Evolutionary conservation across 2,888 invertebrate genomes (phyloP).

Genomic region (Linyphia triangularis): DNA sequence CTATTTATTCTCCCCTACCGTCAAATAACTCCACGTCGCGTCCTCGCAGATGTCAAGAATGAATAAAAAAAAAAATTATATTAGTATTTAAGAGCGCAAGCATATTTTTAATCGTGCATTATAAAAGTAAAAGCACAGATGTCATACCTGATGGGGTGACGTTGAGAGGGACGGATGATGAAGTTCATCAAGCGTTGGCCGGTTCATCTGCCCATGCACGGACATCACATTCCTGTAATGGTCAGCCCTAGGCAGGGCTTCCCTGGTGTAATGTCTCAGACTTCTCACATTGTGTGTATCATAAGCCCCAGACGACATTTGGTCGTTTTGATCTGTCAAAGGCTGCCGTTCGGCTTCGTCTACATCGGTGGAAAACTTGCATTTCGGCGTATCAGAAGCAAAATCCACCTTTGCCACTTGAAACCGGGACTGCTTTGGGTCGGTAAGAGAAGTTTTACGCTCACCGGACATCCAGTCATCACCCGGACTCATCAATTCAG

Average conservation of each 20-base stretch:
- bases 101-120: no score
- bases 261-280: slow-evolving; percentile 79
- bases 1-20: no score
- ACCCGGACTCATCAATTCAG: slow-evolving; percentile 4
- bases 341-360: slow-evolving; percentile 64
- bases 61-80: no score
- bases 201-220: slow-evolving; percentile 78
- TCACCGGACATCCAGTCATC: slow-evolving; percentile 74
- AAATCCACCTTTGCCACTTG: slow-evolving; percentile 78
- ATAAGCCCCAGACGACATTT: slow-evolving; percentile 72
- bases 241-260: slow-evolving; percentile 81
- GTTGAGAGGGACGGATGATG: slow-evolving; percentile 78
- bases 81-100: no score
- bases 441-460: slow-evolving; percentile 44
- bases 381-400: slow-evolving; percentile 69
- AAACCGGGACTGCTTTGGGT: slow-evolving; percentile 76
- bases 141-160: slow-evolving; percentile 65
- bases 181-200: slow-evolving; percentile 80
- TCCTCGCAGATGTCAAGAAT: no score
- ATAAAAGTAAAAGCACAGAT: no score
- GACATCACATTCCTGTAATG: slow-evolving; percentile 81
- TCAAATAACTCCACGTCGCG: no score
- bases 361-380: slow-evolving; percentile 43
- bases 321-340: slow-evolving; percentile 54
- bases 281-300: slow-evolving; percentile 79